Evolutionary conservation across 1,140 invertebrate genomes (phyloP), one percentile per base, ranked within the genome.

Genomic region (Drosophila saltans): DNA sequence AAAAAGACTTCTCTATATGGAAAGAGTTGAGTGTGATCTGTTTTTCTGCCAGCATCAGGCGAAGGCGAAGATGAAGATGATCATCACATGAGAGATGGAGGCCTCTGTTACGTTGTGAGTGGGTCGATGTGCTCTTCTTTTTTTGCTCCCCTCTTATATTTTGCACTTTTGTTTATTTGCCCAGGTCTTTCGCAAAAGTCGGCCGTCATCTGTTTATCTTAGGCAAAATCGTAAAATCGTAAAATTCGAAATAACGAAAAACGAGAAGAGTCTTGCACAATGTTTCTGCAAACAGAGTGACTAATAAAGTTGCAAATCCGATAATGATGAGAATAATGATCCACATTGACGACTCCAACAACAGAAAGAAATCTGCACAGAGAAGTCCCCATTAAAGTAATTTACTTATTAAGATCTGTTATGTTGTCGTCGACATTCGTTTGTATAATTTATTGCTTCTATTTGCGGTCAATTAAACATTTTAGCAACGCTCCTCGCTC

Each of bases 401-500:
- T 39, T 40, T 43, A 11, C 40, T 39, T 61, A 26, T 61, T 36
- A 28, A 62, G 36, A 61, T 40, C 43, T 52, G 62, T 45, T 9
- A 33, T 48, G 9, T 21, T 8, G 45, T 48, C 16, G 16, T 9
- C 45, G 21, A 26, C 21, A 52, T 70, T 59, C 41, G 58, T 63
- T 66, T 62, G 41, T 59, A 78, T 80, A 77, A 81, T 81, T 81
- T 81, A 81, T 81, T 59, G 73, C 66, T 81, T 81, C 70, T 72
- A 78, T 78, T 81, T 81, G 78, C 78, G 78, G 78, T 73, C 78
- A 81, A 81, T 81, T 81, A 81, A 81, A 73, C 69, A 81, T 77
- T 75, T 66, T 66, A 72, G 69, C 74, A 81, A 81, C 69, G 71
- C 80, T 75, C 65, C 78, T 69, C 69, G 78, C 76, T 72, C 75